phyloP scores from a whole-genome alignment of 2,113 vertebrate genomes.

The Macaca mulatta region DNA sequence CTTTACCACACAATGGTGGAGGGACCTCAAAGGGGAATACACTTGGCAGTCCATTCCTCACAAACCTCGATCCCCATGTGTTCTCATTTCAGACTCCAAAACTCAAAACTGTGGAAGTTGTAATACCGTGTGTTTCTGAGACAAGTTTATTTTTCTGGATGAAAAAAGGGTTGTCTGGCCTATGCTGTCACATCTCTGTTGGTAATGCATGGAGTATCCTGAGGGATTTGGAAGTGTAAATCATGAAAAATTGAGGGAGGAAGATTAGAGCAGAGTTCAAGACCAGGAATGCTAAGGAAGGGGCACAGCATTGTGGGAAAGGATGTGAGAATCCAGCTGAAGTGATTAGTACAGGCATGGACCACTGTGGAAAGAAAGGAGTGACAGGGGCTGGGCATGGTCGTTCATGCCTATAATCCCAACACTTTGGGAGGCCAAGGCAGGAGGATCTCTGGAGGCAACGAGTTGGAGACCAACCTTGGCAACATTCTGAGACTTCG shows the following conservation, averaged over 20 bases:
- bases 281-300: background rate
- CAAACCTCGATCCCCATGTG: background rate
- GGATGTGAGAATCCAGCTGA: background rate
- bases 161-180: background rate
- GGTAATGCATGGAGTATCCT: background rate
- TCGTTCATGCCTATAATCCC: too few species aligned
- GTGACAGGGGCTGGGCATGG: too few species aligned
- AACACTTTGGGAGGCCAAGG: too few species aligned
- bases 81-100: background rate
- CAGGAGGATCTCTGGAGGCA: too few species aligned
- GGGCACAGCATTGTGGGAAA: background rate
- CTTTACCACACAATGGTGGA: background rate
- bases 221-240: background rate
- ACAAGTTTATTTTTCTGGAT: background rate
- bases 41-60: background rate
- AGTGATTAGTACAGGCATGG: background rate
- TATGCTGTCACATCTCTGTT: background rate
- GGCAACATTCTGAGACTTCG: too few species aligned
- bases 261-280: background rate
- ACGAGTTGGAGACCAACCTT: too few species aligned
- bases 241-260: background rate
- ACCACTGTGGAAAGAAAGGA: background rate
- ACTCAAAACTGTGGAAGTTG: background rate
- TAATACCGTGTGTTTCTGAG: background rate
- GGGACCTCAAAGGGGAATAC: too few species aligned